Evolutionary conservation across 2,888 invertebrate species (phyloP).

Genomic region (Baronia brevicornis): DNA sequence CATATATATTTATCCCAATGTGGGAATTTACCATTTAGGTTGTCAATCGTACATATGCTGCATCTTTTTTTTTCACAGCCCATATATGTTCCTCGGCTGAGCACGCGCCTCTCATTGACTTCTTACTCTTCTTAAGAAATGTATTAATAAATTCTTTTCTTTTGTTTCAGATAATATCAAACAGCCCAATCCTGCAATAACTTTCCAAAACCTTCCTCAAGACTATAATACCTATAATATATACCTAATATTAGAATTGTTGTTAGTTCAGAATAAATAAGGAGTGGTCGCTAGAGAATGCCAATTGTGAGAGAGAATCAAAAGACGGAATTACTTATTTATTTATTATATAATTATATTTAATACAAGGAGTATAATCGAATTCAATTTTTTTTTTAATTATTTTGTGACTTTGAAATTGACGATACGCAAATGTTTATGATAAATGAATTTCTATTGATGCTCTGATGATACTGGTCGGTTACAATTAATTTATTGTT

Average conservation of each 20-base stretch:
- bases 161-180: conserved; percentile 67
- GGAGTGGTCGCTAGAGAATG: conserved; percentile 44
- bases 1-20: no score
- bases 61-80: no score
- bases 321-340: conserved; percentile 71
- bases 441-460: conserved; percentile 21
- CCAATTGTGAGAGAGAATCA: conserved; percentile 69
- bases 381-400: conserved; percentile 35
- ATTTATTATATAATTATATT: conserved; percentile 43
- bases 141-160: conserved; percentile 15
- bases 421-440: conserved; percentile 11
- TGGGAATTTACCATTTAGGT: no score
- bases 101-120: no score
- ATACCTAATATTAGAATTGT: conserved; percentile 43
- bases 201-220: conserved; percentile 71
- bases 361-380: conserved; percentile 47
- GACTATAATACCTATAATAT: conserved; percentile 67
- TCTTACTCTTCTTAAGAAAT: no score
- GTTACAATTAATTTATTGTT: conserved; percentile 22
- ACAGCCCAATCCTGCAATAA: conserved; percentile 47
- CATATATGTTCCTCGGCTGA: no score
- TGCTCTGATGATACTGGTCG: conserved; percentile 21
- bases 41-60: no score
- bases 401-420: conserved; percentile 4
- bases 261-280: conserved; percentile 41